Conservation (phyloP, 1,140 invertebrate species). For the Drosophila biarmipes region DNA sequence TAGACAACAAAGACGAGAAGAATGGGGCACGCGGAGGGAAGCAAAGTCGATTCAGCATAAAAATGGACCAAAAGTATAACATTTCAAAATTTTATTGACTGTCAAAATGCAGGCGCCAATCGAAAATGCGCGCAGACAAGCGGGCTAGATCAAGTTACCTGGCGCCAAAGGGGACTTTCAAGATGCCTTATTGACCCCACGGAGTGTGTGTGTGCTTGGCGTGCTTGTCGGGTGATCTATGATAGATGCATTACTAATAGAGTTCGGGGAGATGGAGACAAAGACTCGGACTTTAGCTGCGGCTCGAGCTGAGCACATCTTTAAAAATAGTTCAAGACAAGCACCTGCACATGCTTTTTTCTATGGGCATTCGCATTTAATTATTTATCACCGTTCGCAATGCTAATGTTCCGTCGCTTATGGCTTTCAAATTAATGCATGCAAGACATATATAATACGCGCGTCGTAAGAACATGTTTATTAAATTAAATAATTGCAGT, state of each 20-base stretch:
- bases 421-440: conserved; percentile 62
- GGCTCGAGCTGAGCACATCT: conserved; percentile 69
- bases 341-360: conserved; percentile 50
- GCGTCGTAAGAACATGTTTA: conserved; percentile 63
- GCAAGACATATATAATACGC: conserved; percentile 54
- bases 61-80: conserved; percentile 73
- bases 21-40: conserved; percentile 31
- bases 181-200: conserved; percentile 65
- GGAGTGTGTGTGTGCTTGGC: conserved; percentile 4
- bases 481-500: conserved; percentile 73
- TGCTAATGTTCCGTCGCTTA: conserved; percentile 41
- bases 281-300: conserved; percentile 14
- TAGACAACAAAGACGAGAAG: conserved; percentile 53
- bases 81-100: conserved; percentile 84
- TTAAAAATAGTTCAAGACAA: conserved; percentile 75
- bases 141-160: conserved; percentile 66
- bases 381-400: conserved; percentile 50
- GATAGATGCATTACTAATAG: conserved; percentile 71
- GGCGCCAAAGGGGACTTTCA: conserved; percentile 27
- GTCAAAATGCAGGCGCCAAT: conserved; percentile 69
- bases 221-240: conserved; percentile 28
- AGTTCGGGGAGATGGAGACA: conserved; percentile 22
- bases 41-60: conserved; percentile 70
- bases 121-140: conserved; percentile 45
- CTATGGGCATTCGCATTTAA: conserved; percentile 27